Conservation (phyloP, 2,888 invertebrate genomes). For the Hesperia comma region DNA sequence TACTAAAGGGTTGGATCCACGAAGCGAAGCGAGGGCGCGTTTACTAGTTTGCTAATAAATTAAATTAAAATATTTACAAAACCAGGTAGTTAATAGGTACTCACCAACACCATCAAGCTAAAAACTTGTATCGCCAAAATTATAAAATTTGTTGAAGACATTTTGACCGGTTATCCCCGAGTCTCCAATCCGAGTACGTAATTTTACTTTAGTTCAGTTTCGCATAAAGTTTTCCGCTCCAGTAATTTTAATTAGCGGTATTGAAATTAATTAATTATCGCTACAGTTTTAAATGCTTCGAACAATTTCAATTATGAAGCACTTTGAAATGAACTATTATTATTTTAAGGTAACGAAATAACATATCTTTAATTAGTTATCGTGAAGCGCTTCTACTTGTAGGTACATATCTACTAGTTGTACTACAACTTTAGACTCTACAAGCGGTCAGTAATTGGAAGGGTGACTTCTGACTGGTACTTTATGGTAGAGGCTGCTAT, state of each 20-base stretch:
- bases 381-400: not conserved
- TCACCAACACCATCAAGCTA: constrained; percentile 19
- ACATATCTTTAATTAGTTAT: not conserved
- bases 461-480: no score
- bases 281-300: constrained; percentile 22
- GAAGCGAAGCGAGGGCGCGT: no score
- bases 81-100: no score
- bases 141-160: constrained; percentile 31
- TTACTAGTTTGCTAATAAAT: no score
- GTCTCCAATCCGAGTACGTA: constrained; percentile 17
- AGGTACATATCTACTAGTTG: no score
- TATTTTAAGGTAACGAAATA: not conserved
- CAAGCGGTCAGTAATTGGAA: no score
- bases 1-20: no score
- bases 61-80: no score
- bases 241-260: constrained; percentile 42
- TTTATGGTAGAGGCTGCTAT: no score
- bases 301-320: constrained; percentile 38
- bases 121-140: constrained; percentile 17
- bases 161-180: constrained; percentile 21
- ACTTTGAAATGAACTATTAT: constrained; percentile 18
- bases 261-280: constrained; percentile 35
- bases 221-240: constrained; percentile 37
- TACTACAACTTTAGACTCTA: no score
- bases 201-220: constrained; percentile 19